Conservation (phyloP, 2,888 invertebrate species). For the Polymixis flavicincta region DNA sequence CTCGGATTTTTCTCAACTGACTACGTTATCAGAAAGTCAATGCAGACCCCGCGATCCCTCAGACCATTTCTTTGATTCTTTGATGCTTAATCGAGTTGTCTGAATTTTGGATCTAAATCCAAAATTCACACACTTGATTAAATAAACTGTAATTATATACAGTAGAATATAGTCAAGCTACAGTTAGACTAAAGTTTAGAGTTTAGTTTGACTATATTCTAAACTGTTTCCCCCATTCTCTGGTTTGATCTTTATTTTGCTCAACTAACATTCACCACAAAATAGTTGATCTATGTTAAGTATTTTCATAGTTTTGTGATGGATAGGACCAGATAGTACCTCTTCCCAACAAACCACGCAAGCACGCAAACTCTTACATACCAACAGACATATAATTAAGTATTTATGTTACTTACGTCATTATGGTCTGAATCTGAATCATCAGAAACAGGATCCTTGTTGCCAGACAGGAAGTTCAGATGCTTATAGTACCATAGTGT, state of each 20-base stretch:
- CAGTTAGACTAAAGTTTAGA: too few species aligned
- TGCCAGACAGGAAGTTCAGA: conserved; percentile 53
- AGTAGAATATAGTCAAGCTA: too few species aligned
- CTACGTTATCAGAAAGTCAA: not conserved
- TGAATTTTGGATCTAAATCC: too few species aligned
- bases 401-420: conserved; percentile 29
- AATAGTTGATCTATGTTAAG: not conserved
- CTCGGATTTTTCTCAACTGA: not conserved
- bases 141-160: too few species aligned
- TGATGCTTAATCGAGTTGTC: too few species aligned
- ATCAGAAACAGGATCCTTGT: conserved; percentile 8
- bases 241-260: not conserved
- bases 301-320: too few species aligned
- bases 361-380: too few species aligned
- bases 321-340: too few species aligned
- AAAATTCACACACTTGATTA: too few species aligned
- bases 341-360: too few species aligned
- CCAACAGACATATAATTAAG: too few species aligned
- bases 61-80: not conserved
- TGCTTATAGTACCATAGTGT: conserved; percentile 56
- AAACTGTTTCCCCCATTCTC: not conserved
- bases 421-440: conserved; percentile 42
- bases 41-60: not conserved
- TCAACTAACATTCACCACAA: not conserved
- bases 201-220: not conserved